Percentiles rank a stretch among this genome's conserved stretches.
Evolutionary conservation across 1,140 invertebrate species (phyloP).

Genomic region (Papilio dardanus): DNA sequence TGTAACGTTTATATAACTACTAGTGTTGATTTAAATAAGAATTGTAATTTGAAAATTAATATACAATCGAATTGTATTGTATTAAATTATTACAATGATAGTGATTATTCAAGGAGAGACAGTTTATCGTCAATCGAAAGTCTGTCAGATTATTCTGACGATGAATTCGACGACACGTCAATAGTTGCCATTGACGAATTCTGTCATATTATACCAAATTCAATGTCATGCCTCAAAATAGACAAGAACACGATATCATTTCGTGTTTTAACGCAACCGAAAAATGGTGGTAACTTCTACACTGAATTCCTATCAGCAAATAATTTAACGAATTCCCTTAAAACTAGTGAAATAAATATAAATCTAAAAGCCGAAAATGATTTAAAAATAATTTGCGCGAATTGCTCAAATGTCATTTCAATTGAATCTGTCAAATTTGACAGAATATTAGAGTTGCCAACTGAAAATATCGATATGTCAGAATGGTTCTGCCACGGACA

Average conservation of each 20-base stretch:
- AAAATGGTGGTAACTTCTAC: constrained; percentile 80
- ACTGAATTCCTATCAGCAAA: constrained; percentile 75
- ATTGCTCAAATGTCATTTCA: constrained; percentile 80
- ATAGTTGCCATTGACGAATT: constrained; percentile 72
- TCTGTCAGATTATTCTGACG: constrained; percentile 71
- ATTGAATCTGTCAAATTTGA: constrained; percentile 69
- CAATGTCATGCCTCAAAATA: constrained; percentile 77
- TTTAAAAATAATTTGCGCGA: constrained; percentile 76
- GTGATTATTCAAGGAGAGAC: constrained; percentile 56
- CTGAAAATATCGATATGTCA: constrained; percentile 79
- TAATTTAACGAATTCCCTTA: constrained; percentile 49
- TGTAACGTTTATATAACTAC: constrained; percentile 83
- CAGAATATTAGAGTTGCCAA: constrained; percentile 82
- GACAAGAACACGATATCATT: constrained; percentile 77
- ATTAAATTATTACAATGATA: constrained; percentile 73
- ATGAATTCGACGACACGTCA: constrained; percentile 62
- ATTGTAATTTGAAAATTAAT: constrained; percentile 77
- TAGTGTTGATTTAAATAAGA: constrained; percentile 68
- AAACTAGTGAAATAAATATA: constrained; percentile 58
- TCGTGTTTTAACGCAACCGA: constrained; percentile 76
- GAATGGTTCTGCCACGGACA: constrained; percentile 84
- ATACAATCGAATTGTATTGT: constrained; percentile 77
- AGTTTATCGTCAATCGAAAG: constrained; percentile 76
- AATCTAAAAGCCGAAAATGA: constrained; percentile 66
- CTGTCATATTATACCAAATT: constrained; percentile 78